phyloP scores from a whole-genome alignment of 1,140 invertebrate genomes.

The Heliconius nattereri region DNA sequence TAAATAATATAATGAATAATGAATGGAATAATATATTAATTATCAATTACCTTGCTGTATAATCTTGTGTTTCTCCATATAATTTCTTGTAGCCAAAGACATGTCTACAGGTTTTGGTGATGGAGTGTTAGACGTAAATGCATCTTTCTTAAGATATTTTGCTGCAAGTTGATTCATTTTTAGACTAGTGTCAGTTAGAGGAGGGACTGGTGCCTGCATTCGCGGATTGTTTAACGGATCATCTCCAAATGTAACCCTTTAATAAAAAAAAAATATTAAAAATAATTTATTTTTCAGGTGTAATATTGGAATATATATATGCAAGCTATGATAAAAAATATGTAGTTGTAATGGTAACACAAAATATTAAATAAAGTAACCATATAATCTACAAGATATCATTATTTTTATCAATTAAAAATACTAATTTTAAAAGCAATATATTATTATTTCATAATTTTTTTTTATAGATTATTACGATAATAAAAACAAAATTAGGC shows the following conservation, averaged over 20 bases:
- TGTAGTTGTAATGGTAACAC: too few relatives aligned
- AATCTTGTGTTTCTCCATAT: conserved; percentile 85
- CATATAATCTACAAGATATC: too few relatives aligned
- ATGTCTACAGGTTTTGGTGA: conserved; percentile 75
- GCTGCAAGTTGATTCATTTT: conserved; percentile 85
- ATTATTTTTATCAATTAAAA: too few relatives aligned
- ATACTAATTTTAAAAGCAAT: too few relatives aligned
- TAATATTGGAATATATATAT: not conserved
- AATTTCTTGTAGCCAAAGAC: conserved; percentile 85
- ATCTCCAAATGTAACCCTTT: conserved; percentile 80
- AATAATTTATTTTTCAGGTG: not conserved
- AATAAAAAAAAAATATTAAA: conserved; percentile 18
- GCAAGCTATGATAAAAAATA: too few relatives aligned
- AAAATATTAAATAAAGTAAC: too few relatives aligned
- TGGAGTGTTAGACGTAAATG: conserved; percentile 44
- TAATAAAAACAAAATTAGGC: too few relatives aligned
- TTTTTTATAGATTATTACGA: too few relatives aligned
- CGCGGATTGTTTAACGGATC: conserved; percentile 51
- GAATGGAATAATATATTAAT: not conserved
- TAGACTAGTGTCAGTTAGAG: conserved; percentile 81
- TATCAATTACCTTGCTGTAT: conserved; percentile 70
- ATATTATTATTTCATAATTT: too few relatives aligned
- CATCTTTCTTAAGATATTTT: conserved; percentile 83
- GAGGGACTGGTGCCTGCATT: conserved; percentile 49
- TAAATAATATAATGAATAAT: too few relatives aligned